phyloP scores from a whole-genome alignment of 2,797 vertebrate genomes.

The Enteromius fasciolatus region DNA sequence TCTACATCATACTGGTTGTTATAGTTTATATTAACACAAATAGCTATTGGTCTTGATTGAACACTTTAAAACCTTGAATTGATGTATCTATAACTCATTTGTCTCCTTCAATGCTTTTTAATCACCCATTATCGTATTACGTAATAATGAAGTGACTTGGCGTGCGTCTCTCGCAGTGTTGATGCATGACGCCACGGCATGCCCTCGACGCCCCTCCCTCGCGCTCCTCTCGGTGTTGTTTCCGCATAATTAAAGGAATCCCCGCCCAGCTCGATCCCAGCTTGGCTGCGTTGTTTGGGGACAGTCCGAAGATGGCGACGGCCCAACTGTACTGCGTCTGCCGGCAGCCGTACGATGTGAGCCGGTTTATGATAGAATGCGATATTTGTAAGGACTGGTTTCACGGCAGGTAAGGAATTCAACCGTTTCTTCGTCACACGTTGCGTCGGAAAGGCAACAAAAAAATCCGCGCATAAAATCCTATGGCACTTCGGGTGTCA shows the following conservation, averaged over 20 bases:
- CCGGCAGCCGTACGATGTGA: slow-evolving; percentile 97
- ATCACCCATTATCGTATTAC: background rate
- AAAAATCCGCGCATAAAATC: background rate
- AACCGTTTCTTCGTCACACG: background rate
- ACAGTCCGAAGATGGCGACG: slow-evolving; percentile 88
- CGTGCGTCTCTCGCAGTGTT: slow-evolving; percentile 17
- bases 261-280: slow-evolving; percentile 75
- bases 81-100: background rate
- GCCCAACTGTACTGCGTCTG: slow-evolving; percentile 97
- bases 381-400: slow-evolving; percentile 99
- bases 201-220: background rate
- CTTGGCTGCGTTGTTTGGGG: slow-evolving; percentile 82
- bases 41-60: background rate
- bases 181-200: slow-evolving; percentile 28
- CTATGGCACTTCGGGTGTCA: slow-evolving; percentile 17
- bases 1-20: background rate
- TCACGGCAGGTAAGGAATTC: slow-evolving; percentile 89
- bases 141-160: slow-evolving; percentile 9
- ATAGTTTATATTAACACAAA: background rate
- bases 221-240: slow-evolving; percentile 64
- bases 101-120: background rate
- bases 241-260: slow-evolving; percentile 71
- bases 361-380: slow-evolving; percentile 98
- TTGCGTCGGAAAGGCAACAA: background rate
- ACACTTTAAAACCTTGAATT: background rate